Evolutionary conservation across 2,888 invertebrate genomes (phyloP).

Genomic region (Hermaeophaga mercurialis): DNA sequence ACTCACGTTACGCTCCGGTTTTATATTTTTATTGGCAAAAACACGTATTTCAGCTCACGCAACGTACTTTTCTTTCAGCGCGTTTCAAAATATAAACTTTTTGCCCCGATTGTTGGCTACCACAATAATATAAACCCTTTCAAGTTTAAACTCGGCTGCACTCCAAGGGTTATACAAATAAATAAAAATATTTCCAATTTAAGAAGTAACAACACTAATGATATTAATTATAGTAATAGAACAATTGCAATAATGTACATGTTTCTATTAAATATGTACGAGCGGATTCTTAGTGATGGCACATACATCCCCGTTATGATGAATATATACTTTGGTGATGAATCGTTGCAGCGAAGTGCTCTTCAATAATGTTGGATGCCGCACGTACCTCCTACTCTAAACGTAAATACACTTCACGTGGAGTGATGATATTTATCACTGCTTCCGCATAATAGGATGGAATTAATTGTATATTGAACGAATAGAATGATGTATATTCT

Average conservation of each 20-base stretch:
- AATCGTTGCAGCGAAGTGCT: conserved; percentile 5
- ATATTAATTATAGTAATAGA: too few species aligned
- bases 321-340: neutral
- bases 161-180: too few species aligned
- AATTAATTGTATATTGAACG: conserved; percentile 15
- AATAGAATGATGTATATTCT: conserved; percentile 10
- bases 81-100: conserved; percentile 4
- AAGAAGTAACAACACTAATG: too few species aligned
- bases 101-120: neutral
- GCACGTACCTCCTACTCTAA: conserved; percentile 3
- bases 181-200: too few species aligned
- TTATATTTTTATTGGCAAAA: conserved; percentile 13
- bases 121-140: neutral
- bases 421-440: conserved; percentile 13
- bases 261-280: too few species aligned
- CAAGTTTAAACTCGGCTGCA: neutral
- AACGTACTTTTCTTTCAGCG: conserved; percentile 1
- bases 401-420: conserved; percentile 4
- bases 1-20: conserved; percentile 6
- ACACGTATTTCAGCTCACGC: conserved; percentile 15
- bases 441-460: conserved; percentile 9
- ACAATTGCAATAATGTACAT: too few species aligned
- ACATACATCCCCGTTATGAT: too few species aligned
- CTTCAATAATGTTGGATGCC: conserved; percentile 7
- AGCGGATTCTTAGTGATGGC: too few species aligned